Percentiles rank a stretch among this genome's conserved stretches.
Evolutionary conservation across 2,113 vertebrate genomes (phyloP).

Genomic region (Ciconia maguari): DNA sequence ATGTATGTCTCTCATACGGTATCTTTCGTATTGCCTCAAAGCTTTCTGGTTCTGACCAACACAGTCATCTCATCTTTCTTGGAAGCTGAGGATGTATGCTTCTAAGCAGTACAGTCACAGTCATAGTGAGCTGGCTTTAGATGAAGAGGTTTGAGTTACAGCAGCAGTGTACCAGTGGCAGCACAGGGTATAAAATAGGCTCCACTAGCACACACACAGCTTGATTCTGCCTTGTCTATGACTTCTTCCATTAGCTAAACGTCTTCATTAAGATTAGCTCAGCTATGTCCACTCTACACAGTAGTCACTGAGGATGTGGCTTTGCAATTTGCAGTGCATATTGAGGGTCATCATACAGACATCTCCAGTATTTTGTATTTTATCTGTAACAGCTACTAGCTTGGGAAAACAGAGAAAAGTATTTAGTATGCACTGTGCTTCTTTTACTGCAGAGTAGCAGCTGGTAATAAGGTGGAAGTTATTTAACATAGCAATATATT

Average conservation of each 20-base stretch:
- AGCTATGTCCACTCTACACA: not conserved
- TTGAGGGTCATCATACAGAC: not conserved
- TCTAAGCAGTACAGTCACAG: not conserved
- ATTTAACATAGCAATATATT: slow-evolving; percentile 21
- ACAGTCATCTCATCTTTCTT: not conserved
- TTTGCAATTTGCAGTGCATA: not conserved
- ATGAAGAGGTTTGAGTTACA: not conserved
- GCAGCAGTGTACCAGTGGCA: not conserved
- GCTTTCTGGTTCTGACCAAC: not conserved
- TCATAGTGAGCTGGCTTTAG: not conserved
- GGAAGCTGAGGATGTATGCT: not conserved
- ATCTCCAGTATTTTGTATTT: not conserved
- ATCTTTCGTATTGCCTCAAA: not conserved
- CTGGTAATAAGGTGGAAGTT: slow-evolving; percentile 23
- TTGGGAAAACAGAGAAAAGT: not conserved
- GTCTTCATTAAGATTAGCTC: not conserved
- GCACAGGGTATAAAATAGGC: not conserved
- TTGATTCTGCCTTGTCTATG: not conserved
- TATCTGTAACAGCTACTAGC: not conserved
- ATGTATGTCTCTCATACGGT: not conserved
- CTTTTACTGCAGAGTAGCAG: slow-evolving; percentile 18
- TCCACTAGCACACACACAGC: not conserved
- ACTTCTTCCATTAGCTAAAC: not conserved
- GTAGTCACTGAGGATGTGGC: not conserved
- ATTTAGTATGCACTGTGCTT: not conserved